Evolutionary conservation across 2,113 vertebrate species (phyloP).

Genomic region (Leptobrachium ailaonicum): DNA sequence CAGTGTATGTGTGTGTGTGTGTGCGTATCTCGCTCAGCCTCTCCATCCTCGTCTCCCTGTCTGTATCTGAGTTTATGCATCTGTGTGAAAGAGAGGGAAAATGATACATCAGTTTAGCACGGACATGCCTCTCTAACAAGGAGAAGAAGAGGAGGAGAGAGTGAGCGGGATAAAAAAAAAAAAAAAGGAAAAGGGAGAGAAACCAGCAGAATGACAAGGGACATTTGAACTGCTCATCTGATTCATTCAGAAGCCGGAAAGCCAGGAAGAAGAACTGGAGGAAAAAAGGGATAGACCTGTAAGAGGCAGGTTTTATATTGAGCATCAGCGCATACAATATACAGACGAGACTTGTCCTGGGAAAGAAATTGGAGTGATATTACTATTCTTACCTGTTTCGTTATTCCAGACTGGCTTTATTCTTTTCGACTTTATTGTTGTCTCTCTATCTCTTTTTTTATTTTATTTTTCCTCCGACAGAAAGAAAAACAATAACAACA

Average conservation of each 20-base stretch:
- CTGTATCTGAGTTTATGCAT: conserved; percentile 48
- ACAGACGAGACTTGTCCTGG: conserved; percentile 19
- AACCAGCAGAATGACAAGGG: conserved; percentile 51
- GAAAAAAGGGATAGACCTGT: conserved; percentile 22
- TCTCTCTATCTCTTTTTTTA: too few relatives aligned
- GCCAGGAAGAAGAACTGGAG: conserved; percentile 16
- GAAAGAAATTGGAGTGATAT: not conserved
- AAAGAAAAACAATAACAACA: too few relatives aligned
- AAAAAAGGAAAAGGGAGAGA: conserved; percentile 23
- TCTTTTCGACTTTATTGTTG: too few relatives aligned
- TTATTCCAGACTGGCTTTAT: not conserved
- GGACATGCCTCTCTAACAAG: conserved; percentile 45
- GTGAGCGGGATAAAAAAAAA: conserved; percentile 6
- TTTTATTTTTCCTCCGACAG: too few relatives aligned
- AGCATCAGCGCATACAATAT: not conserved
- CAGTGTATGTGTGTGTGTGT: conserved; percentile 10
- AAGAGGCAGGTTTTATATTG: conserved; percentile 16
- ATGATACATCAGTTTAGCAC: conserved; percentile 46
- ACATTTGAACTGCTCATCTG: conserved; percentile 45
- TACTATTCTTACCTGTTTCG: not conserved
- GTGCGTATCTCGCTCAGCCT: conserved; percentile 27
- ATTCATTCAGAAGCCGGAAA: conserved; percentile 28
- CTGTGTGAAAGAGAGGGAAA: conserved; percentile 27
- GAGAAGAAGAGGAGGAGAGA: conserved; percentile 40
- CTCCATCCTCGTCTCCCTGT: conserved; percentile 46